Percentiles rank a stretch among this genome's conserved stretches.
phyloP scores from a whole-genome alignment of 2,888 invertebrate genomes.

The Temnothorax rugatulus region DNA sequence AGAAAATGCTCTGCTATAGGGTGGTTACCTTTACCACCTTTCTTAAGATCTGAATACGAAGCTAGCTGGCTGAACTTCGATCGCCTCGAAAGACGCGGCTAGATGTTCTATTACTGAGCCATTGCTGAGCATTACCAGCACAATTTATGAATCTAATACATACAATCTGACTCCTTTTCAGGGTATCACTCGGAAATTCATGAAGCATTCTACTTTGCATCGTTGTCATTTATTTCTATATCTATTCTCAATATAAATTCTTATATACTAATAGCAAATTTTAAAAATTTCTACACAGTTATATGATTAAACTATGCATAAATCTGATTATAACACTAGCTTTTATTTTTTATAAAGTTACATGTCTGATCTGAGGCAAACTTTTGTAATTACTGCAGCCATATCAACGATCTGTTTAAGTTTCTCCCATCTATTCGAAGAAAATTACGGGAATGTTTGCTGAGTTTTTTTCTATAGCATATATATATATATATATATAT shows the following conservation, averaged over 20 bases:
- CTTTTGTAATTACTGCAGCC: slow-evolving; percentile 1
- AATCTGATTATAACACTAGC: neutral
- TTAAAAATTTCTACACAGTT: neutral
- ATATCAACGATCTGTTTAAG: slow-evolving; percentile 21
- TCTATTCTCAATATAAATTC: neutral
- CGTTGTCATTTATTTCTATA: neutral
- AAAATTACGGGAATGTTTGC: slow-evolving; percentile 1
- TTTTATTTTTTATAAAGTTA: neutral
- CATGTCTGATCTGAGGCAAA: neutral
- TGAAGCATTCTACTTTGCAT: slow-evolving; percentile 17
- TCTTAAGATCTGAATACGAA: slow-evolving; percentile 60
- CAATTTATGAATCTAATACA: slow-evolving; percentile 23
- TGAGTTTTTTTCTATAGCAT: neutral
- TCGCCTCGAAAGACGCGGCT: slow-evolving; percentile 59
- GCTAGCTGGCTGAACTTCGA: slow-evolving; percentile 65
- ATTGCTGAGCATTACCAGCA: slow-evolving; percentile 16
- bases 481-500: neutral
- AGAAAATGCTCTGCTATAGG: slow-evolving; percentile 66
- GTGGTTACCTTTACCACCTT: slow-evolving; percentile 63
- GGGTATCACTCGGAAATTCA: neutral
- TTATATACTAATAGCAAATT: neutral
- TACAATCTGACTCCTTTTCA: neutral
- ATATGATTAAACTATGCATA: neutral
- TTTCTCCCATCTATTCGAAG: neutral
- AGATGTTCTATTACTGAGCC: neutral